Evolutionary conservation across 1,140 invertebrate genomes (phyloP), one percentile per base, ranked within the genome.

Genomic region (Rhysida immarginata): DNA sequence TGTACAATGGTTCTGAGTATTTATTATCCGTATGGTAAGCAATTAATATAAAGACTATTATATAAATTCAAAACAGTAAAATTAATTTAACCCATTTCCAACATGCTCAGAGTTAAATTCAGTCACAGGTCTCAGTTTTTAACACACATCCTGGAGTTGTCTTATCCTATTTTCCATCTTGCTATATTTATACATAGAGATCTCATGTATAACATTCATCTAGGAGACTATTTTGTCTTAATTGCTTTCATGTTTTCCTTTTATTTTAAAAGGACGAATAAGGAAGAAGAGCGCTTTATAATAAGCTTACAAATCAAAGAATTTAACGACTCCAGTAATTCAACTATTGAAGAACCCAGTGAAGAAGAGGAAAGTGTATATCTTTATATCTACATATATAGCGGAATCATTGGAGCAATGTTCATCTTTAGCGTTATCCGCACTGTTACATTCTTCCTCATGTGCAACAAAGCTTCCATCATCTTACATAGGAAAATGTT

Each of bases 341-440:
- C 44, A 46, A 46, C 8, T 13, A 5, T 46, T 46, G 44, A 11
- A 41, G 29, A 35, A 35, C 29, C 16, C 29, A 35, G 29, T 35
- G 29, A 35, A 46, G 44, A 46, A 13, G 44, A 46, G 16, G 44
- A 46, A 18, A 46, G 20, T 46, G 5, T 46, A 20, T 46, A 73
- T 11, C 63, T 57, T 2, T 73, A 74, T 50, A 59, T 80, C 0
- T 74, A 75, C 24, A 70, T 79, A 42, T 78, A 78, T 56, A 67
- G 69, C 0, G 69, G 63, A 1, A 67, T 79, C 8, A 67, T 79
- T 1, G 23, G 68, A 0, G 68, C 71, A 2, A 75, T 81, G 2
- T 56, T 49, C 11, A 54, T 57, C 54, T 51, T 60, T 23, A 51
- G 46, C 41, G 45, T 58, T 24, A 55, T 44, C 5, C 35, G 44